These are phyloP conservation scores for Dryocosmus kuriphilus DNA, from an alignment of 2,888 invertebrate species.

Conservation along the genomic window DNA sequence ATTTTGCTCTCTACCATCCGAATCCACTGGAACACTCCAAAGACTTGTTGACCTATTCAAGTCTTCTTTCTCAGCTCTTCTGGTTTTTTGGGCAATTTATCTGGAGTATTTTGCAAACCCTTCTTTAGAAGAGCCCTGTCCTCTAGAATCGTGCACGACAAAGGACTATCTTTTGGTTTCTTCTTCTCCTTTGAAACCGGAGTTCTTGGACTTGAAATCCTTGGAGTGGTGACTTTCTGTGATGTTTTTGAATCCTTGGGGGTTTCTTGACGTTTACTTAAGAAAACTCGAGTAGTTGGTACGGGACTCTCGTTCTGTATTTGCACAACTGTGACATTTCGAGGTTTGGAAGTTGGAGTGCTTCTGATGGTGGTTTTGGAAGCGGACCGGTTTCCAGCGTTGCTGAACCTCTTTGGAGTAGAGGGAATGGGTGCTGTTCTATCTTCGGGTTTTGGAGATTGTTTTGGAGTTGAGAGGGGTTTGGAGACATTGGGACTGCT, in stretches of 20 bases:
- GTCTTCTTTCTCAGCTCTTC: conserved; percentile 65
- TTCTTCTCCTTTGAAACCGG: conserved; percentile 54
- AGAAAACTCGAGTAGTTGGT: conserved; percentile 27
- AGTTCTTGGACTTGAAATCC: conserved; percentile 12
- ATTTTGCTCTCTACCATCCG: conserved; percentile 33
- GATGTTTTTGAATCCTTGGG: background rate
- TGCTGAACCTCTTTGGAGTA: background rate
- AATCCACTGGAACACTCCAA: conserved; percentile 68
- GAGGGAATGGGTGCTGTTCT: conserved; percentile 35
- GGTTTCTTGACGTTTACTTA: conserved; percentile 14
- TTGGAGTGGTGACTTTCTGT: conserved; percentile 8
- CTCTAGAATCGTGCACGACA: conserved; percentile 73
- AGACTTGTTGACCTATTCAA: conserved; percentile 71
- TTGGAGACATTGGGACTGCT: conserved; percentile 73
- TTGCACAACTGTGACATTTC: conserved; percentile 39
- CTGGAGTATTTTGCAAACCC: conserved; percentile 64
- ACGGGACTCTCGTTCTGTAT: conserved; percentile 33
- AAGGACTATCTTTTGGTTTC: conserved; percentile 53
- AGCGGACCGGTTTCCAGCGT: conserved; percentile 42
- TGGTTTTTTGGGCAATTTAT: conserved; percentile 68
- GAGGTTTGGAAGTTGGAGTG: background rate
- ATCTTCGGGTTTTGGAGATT: conserved; percentile 46
- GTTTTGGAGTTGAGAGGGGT: conserved; percentile 46
- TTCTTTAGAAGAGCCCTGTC: conserved; percentile 73
- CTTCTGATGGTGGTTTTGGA: conserved; percentile 4